Evolutionary conservation across 2,113 vertebrate genomes (phyloP), one percentile per base, ranked within the genome.

Genomic region (Zosterops borbonicus): DNA sequence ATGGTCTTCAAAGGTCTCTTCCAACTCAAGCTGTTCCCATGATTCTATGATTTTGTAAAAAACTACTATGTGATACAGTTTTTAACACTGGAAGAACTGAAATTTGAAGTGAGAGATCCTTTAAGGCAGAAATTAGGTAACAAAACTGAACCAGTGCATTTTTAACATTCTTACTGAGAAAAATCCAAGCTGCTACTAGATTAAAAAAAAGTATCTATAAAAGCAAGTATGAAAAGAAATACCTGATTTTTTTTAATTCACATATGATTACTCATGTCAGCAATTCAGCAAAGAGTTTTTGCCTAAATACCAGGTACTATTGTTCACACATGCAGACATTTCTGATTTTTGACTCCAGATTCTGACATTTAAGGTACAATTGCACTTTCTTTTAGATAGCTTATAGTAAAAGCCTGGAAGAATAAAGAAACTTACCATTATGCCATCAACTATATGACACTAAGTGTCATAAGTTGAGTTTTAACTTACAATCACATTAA

Each of bases 81-180:
- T 78, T 89, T 80, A 97, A 93, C 52, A 73, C 6, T 5, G 84
- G 21, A 70, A 18, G 22, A 95, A 90, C 56, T 78, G 52, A 91
- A 84, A 92, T 35, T 76, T 92, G 53, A 87, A 60, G 31, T 19
- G 55, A 91, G 39, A 92, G 33, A 90, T 69, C 49, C 44, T 85
- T 88, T 80, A 96, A 96, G 91, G 67, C 83, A 94, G 88, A 92
- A 92, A 80, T 69, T 65, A 71, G 22, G 63, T 79, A 65, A 95
- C 42, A 86, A 79, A 95, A 95, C 25, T 37, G 89, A 89, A 95
- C 77, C 92, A 96, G 88, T 96, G 94, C 83, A 93, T 70, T 92
- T 93, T 90, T 78, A 90, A 59, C 33, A 65, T 86, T 91, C 56
- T 92, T 93, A 81, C 70, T 68, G 89, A 95, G 95, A 96, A 81